These are phyloP conservation scores for Aegithalos caudatus DNA, from an alignment of 2,113 vertebrate species.

Conservation along the genomic window DNA sequence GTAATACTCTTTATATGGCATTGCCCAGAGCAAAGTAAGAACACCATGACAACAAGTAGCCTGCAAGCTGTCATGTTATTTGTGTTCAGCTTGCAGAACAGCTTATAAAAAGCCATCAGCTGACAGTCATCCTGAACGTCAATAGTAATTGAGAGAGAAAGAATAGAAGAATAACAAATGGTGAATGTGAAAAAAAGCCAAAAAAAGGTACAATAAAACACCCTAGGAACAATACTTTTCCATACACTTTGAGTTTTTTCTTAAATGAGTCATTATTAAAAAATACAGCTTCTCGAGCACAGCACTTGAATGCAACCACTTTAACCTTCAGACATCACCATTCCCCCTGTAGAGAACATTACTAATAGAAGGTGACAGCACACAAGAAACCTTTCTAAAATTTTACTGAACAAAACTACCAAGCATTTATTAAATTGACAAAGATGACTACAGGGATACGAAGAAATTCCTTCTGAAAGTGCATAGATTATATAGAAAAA, in stretches of 20 bases:
- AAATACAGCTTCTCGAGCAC: background rate
- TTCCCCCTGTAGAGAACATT: background rate
- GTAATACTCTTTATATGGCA: slow-evolving; percentile 67
- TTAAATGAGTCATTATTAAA: slow-evolving; percentile 11
- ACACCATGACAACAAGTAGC: slow-evolving; percentile 65
- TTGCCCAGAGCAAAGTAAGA: slow-evolving; percentile 61
- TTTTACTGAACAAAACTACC: background rate
- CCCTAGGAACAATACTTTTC: background rate
- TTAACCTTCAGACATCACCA: background rate
- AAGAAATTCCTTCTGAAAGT: background rate
- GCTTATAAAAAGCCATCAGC: slow-evolving; percentile 52
- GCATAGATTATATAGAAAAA: background rate
- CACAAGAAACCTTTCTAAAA: slow-evolving; percentile 10
- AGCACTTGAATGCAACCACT: background rate
- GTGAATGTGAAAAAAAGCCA: background rate
- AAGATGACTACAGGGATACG: background rate
- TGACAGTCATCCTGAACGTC: slow-evolving; percentile 64
- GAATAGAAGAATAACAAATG: slow-evolving; percentile 5
- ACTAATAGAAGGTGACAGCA: slow-evolving; percentile 1
- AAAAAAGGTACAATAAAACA: background rate
- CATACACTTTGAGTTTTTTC: background rate
- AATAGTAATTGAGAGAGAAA: slow-evolving; percentile 49
- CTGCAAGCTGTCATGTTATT: slow-evolving; percentile 64
- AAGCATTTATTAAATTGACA: background rate
- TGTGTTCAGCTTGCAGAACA: slow-evolving; percentile 59